Base-by-base conservation (phyloP, 2,113 vertebrate species). In the Jaculus jaculus region DNA sequence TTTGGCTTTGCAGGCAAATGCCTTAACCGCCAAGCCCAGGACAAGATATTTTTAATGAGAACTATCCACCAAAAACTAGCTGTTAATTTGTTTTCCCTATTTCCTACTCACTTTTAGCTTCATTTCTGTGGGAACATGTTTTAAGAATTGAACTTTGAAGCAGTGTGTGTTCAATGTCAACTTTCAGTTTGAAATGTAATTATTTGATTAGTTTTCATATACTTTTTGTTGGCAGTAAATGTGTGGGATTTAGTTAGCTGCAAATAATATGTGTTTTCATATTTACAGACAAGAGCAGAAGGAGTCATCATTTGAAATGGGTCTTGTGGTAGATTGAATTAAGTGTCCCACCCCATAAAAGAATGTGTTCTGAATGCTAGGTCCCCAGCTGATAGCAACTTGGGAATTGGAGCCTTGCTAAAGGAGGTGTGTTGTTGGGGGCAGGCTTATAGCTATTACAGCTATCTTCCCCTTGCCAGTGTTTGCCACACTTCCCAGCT, bases 71-170 rank as follows among this genome's bases (percentile, higher is more conserved):
- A 88, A 94, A 69, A 92, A 92, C 68, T 37, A 89, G 30, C 24
- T 42, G 28, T 17, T 78, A 65, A 42, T 79, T 79, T 93, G 18
- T 26, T 85, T 93, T 72, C 4, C 34, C 73, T 63, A 23, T 15
- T 91, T 84, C 42, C 17, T 65, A 87, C 21, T 90, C 69, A 21
- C 39, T 85, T 94, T 94, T 47, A 42, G 37, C 69, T 93, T 94
- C 37, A 58, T 97, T 90, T 92, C 89, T 65, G 82, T 92, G 78
- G 78, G 23, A 95, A 90, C 6, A 47, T 93, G 84, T 94, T 87
- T 93, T 88, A 92, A 95, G 78, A 85, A 69, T 28, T 90, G 37
- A 90, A 92, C 73, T 90, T 66, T 66, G 37, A 85, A 20, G 28
- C 58, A 69, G 58, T 65, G 58, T 17, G 18, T 60, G 37, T 63